A percentile compares a stretch with the other conserved stretches of the same genome.
Conservation (phyloP, 2,113 vertebrate genomes). For the Sebastes schlegelii region DNA sequence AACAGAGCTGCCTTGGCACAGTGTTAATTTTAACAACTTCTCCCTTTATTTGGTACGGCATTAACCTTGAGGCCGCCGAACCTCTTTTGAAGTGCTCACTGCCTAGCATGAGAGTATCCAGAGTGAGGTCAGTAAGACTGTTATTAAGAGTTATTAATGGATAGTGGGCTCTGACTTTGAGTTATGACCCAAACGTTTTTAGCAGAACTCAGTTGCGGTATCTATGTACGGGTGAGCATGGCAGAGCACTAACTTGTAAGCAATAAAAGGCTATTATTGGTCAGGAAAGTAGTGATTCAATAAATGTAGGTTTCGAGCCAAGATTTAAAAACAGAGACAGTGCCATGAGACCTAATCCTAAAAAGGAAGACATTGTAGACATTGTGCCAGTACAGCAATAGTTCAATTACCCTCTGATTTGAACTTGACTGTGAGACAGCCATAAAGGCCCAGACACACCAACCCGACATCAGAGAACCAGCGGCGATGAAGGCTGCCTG, state of each 20-base stretch:
- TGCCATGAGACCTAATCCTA: slow-evolving; percentile 23
- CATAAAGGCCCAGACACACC: no score
- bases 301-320: slow-evolving; percentile 38
- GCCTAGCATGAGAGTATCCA: slow-evolving; percentile 64
- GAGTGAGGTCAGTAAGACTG: slow-evolving; percentile 70
- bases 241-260: slow-evolving; percentile 24
- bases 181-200: slow-evolving; percentile 56
- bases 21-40: slow-evolving; percentile 86
- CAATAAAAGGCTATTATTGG: slow-evolving; percentile 32
- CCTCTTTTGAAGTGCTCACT: slow-evolving; percentile 75
- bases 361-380: no score
- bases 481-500: no score
- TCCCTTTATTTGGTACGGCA: slow-evolving; percentile 77
- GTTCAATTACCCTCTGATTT: slow-evolving; percentile 24
- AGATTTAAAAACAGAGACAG: slow-evolving; percentile 37
- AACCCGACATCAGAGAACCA: no score
- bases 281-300: slow-evolving; percentile 27
- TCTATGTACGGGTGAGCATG: slow-evolving; percentile 10
- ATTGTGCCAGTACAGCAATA: slow-evolving; percentile 26
- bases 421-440: slow-evolving; percentile 3
- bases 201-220: slow-evolving; percentile 28
- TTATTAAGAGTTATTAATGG: slow-evolving; percentile 76
- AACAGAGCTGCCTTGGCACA: slow-evolving; percentile 82
- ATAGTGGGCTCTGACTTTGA: slow-evolving; percentile 64
- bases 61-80: slow-evolving; percentile 80